Evolutionary conservation across 2,113 vertebrate species (phyloP), one percentile per base, ranked within the genome.

Genomic region (Sceloporus tristichus): DNA sequence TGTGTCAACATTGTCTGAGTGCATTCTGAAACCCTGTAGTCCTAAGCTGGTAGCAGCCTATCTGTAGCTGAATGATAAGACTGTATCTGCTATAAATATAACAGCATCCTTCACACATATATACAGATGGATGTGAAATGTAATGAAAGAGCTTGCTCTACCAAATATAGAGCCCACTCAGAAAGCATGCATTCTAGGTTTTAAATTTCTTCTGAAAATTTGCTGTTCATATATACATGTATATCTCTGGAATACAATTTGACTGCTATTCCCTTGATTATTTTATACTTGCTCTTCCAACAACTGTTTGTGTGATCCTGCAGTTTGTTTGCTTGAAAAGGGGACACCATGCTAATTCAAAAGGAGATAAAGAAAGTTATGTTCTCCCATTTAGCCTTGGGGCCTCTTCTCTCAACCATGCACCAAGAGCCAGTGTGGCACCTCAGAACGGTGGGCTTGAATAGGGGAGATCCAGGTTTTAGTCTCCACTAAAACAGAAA

Each of bases 31-130:
- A 76, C 73, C 56, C 71, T 34, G 73, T 38, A 65, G 40, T 65
- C 59, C 71, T 82, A 75, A 87, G 42, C 79, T 48, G 71, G 56
- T 87, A 82, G 86, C 70, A 76, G 79, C 71, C 40, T 76, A 87
- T 87, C 86, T 87, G 86, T 82, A 65, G 59, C 27, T 34, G 79
- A 76, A 87, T 11, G 79, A 87, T 87, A 87, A 87, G 56, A 82
- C 71, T 62, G 27, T 82, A 76, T 82, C 70, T 65, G 70, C 86
- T 76, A 87, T 76, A 87, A 87, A 87, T 87, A 87, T 66, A 82
- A 53, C 71, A 66, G 38, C 40, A 75, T 82, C 29, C 21, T 87
- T 87, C 79, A 82, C 86, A 82, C 71, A 76, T 82, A 87, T 66
- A 62, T 73, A 76, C 71, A 87, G 79, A 75, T 82, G 86, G 70